phyloP scores from a whole-genome alignment of 2,797 vertebrate species.

The Aulostomus chinensis region DNA sequence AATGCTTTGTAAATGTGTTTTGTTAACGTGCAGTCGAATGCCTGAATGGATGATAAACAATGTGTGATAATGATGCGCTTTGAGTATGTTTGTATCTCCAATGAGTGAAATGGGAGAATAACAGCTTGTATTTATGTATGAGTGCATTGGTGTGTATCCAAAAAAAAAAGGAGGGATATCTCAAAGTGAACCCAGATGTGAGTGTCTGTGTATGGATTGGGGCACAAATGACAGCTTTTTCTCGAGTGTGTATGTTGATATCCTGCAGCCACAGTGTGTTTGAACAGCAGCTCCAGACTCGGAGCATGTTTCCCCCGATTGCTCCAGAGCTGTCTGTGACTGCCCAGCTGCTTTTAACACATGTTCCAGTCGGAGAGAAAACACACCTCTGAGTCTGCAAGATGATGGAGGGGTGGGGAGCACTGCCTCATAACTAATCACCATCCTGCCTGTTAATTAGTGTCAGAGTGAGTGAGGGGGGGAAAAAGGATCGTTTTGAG shows the following conservation, averaged over 20 bases:
- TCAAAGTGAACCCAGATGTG: constrained; percentile 32
- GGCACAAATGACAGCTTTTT: constrained; percentile 29
- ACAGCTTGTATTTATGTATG: constrained; percentile 18
- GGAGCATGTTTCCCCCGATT: constrained; percentile 20
- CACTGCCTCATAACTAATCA: constrained; percentile 70
- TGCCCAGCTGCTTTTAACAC: constrained; percentile 66
- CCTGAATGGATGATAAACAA: constrained; percentile 58
- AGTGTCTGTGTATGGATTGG: constrained; percentile 3
- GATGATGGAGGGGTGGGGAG: constrained; percentile 60
- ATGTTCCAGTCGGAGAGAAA: constrained; percentile 57
- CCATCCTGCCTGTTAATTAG: constrained; percentile 74
- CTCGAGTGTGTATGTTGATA: constrained; percentile 2
- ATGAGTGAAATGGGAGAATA: constrained; percentile 20
- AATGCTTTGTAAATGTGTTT: constrained; percentile 63
- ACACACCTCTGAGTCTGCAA: constrained; percentile 56
- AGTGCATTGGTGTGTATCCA: constrained; percentile 12
- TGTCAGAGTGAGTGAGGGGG: too few relatives aligned
- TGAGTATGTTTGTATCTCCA: constrained; percentile 30
- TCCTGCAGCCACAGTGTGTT: constrained; percentile 20
- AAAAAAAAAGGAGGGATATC: constrained; percentile 9
- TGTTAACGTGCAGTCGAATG: constrained; percentile 29
- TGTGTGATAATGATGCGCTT: constrained; percentile 44
- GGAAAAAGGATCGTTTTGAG: constrained; percentile 44
- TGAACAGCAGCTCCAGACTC: constrained; percentile 31
- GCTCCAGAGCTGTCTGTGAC: constrained; percentile 37